phyloP scores from a whole-genome alignment of 2,888 invertebrate genomes.

The Caenorhabditis sp. region DNA sequence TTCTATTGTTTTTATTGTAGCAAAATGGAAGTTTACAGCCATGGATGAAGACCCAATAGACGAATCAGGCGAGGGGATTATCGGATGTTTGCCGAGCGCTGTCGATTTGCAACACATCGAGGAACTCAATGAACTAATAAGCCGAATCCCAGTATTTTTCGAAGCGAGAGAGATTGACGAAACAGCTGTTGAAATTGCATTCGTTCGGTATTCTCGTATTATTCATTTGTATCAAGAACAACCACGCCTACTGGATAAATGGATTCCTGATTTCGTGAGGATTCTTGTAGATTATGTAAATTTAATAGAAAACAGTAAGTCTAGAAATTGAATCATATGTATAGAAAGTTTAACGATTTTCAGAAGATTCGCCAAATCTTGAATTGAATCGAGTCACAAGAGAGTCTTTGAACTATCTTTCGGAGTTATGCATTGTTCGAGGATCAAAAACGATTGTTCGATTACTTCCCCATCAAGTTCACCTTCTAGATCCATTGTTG shows the following conservation, averaged over 20 bases:
- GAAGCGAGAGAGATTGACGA: slow-evolving; percentile 9
- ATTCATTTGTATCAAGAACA: slow-evolving; percentile 76
- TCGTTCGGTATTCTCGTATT: slow-evolving; percentile 65
- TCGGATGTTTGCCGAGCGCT: slow-evolving; percentile 69
- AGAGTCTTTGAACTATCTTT: slow-evolving; percentile 64
- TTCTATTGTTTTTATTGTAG: too few relatives aligned
- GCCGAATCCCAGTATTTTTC: slow-evolving; percentile 23
- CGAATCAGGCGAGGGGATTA: slow-evolving; percentile 63
- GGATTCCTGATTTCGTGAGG: slow-evolving; percentile 73
- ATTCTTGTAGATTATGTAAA: slow-evolving; percentile 67
- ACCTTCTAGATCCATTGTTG: slow-evolving; percentile 74
- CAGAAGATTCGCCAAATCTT: neutral
- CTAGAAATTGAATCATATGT: neutral
- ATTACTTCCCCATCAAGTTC: slow-evolving; percentile 73
- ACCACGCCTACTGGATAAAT: slow-evolving; percentile 77
- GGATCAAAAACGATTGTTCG: slow-evolving; percentile 72
- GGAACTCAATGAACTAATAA: slow-evolving; percentile 54
- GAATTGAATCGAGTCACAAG: slow-evolving; percentile 36
- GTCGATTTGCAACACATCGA: slow-evolving; percentile 62
- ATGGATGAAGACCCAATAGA: slow-evolving; percentile 53
- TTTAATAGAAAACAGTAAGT: slow-evolving; percentile 45
- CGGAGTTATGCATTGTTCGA: slow-evolving; percentile 68
- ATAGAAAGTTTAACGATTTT: neutral
- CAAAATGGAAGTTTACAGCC: too few relatives aligned
- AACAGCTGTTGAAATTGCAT: slow-evolving; percentile 36